A percentile compares a stretch with the other conserved stretches of the same genome.
Conservation (phyloP, 2,797 vertebrate genomes). For the Enteromius trimaculatus region DNA sequence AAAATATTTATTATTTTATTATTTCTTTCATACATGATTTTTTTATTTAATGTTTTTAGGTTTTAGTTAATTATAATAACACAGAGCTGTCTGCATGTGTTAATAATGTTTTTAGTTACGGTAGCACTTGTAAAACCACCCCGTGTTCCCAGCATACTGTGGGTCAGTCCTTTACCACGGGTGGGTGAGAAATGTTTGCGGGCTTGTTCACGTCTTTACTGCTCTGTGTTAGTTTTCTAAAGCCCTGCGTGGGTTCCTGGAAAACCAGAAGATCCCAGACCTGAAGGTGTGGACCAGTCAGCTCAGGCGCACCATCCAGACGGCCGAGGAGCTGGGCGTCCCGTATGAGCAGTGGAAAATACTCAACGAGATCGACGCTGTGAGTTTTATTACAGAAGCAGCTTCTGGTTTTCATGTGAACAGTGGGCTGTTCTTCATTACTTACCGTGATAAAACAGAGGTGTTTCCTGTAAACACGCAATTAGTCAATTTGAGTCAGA, state of each 20-base stretch:
- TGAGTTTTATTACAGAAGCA: slow-evolving; percentile 70
- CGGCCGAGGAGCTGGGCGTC: slow-evolving; percentile 87
- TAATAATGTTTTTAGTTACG: background rate
- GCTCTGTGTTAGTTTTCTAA: slow-evolving; percentile 79
- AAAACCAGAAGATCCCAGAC: slow-evolving; percentile 84
- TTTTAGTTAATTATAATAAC: background rate
- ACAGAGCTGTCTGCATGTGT: background rate
- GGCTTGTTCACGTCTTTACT: background rate
- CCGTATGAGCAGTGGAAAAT: slow-evolving; percentile 98
- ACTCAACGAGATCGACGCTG: slow-evolving; percentile 95
- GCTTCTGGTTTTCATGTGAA: background rate
- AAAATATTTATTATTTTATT: background rate
- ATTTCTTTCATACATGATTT: background rate
- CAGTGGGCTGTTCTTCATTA: background rate
- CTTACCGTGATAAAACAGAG: background rate
- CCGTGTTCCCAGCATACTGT: slow-evolving; percentile 18
- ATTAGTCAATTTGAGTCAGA: slow-evolving; percentile 8
- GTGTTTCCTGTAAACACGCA: background rate
- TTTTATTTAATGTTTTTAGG: background rate
- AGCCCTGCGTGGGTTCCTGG: slow-evolving; percentile 83
- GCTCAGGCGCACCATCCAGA: slow-evolving; percentile 94
- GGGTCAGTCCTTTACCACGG: background rate
- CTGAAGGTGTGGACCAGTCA: slow-evolving; percentile 98
- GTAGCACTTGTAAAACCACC: background rate
- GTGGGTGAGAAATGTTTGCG: background rate